Conservation (phyloP, 1,140 invertebrate species). For the Eueides isabella region DNA sequence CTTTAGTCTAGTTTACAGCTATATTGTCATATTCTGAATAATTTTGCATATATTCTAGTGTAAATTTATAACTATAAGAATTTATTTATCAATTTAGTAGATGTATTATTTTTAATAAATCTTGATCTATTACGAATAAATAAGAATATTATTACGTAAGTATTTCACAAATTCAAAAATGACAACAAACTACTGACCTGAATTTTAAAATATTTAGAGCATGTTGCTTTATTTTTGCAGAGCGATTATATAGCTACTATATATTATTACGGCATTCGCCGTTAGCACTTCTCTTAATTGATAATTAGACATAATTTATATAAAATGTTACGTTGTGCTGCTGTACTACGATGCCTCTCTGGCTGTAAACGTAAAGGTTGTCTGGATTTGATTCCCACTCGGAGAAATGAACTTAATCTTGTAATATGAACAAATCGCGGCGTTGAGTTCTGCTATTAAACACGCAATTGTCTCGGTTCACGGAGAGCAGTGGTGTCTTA, state of each 20-base stretch:
- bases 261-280: neutral
- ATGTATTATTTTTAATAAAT: neutral
- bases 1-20: too few species aligned
- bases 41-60: too few species aligned
- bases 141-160: neutral
- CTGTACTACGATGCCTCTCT: too few species aligned
- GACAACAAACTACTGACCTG: neutral
- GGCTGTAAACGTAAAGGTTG: too few species aligned
- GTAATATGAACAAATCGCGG: too few species aligned
- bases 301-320: neutral
- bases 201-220: neutral
- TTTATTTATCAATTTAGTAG: neutral
- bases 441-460: too few species aligned
- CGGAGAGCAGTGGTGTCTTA: too few species aligned
- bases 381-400: too few species aligned
- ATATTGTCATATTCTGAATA: too few species aligned
- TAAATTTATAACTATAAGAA: neutral
- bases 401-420: too few species aligned
- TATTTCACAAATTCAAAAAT: too few species aligned
- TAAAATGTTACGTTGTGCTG: neutral
- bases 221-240: neutral
- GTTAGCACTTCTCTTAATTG: neutral
- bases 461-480: too few species aligned
- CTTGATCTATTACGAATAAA: neutral
- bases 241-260: neutral